A percentile compares a stretch with the other conserved stretches of the same genome.
Conservation (phyloP, 53 echinoderm and acorn worm genomes). For the Henricia sp. region DNA sequence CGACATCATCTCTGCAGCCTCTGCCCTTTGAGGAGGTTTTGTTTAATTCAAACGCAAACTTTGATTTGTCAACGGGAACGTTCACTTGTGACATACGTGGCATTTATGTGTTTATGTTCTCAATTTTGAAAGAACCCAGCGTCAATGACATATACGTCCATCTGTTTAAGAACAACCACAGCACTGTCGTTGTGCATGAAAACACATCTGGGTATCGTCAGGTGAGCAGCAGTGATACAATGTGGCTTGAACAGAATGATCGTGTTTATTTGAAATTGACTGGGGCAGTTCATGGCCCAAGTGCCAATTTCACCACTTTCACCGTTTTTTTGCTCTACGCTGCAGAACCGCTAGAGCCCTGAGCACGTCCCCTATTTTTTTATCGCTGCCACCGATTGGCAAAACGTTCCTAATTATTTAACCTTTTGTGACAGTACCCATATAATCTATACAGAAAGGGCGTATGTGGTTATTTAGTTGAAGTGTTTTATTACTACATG, state of each 20-base stretch:
- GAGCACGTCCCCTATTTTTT: no score
- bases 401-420: no score
- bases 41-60: background rate
- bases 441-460: no score
- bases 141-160: background rate
- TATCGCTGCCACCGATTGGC: no score
- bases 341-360: no score
- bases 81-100: background rate
- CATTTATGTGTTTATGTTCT: slow-evolving; percentile 31
- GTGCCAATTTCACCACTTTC: background rate
- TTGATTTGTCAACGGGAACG: background rate
- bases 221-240: background rate
- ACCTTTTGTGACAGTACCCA: no score
- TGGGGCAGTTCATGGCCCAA: background rate
- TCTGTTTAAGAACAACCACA: background rate
- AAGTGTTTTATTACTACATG: no score
- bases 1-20: background rate
- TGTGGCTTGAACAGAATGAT: background rate
- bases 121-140: background rate
- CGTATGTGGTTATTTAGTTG: no score
- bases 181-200: background rate
- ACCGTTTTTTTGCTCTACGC: background rate
- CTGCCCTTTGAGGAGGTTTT: background rate
- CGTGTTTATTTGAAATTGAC: background rate
- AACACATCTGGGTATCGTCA: background rate